Evolutionary conservation across 2,797 vertebrate species (phyloP).

Genomic region (Natrix natrix): DNA sequence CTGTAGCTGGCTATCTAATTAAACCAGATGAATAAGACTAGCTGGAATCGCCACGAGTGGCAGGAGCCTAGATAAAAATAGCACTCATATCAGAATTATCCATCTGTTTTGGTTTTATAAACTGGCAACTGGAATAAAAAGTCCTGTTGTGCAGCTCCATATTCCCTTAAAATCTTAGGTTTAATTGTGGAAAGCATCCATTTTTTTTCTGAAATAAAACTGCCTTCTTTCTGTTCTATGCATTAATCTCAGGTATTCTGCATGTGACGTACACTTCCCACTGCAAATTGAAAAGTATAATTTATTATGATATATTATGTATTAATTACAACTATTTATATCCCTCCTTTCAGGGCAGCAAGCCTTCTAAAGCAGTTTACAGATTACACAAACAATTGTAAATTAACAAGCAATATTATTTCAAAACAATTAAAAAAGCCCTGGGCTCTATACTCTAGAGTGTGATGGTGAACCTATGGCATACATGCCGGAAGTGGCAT

Average conservation of each 20-base stretch:
- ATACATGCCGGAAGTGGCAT: no score
- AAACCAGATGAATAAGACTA: constrained; percentile 59
- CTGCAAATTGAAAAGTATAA: not conserved
- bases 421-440: not conserved
- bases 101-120: constrained; percentile 54
- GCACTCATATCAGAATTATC: constrained; percentile 34
- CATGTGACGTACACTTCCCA: constrained; percentile 15
- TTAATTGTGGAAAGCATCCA: constrained; percentile 22
- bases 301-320: not conserved
- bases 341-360: not conserved
- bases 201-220: not conserved
- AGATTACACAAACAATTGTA: not conserved
- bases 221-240: not conserved
- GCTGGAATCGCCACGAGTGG: constrained; percentile 62
- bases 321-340: not conserved
- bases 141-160: not conserved
- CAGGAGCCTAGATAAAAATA: constrained; percentile 64
- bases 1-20: constrained; percentile 56
- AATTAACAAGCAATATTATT: not conserved
- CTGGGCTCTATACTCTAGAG: not conserved
- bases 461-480: no score
- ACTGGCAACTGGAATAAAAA: constrained; percentile 34
- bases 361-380: not conserved
- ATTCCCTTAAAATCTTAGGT: constrained; percentile 22
- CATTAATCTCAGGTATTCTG: not conserved